Evolutionary conservation across 2,888 invertebrate species (phyloP), one percentile per base, ranked within the genome.

Genomic region (Athetis lepigone): DNA sequence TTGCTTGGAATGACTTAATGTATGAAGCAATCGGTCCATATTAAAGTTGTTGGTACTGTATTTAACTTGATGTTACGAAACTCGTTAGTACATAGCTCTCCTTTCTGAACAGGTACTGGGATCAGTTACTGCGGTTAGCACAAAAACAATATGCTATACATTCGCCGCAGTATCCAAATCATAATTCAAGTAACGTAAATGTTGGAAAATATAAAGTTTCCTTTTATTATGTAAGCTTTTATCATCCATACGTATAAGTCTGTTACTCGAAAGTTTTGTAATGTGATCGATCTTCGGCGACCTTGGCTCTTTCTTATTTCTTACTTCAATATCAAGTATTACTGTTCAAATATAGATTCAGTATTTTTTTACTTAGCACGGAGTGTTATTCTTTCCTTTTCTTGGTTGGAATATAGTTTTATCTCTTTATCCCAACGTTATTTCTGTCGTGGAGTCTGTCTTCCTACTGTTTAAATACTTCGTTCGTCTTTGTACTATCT

Each of bases 51-150:
- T 27, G 47, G 37, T 62, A 52, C 16, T 61, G 21, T 54, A 49
- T 23, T 67, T 51, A 68, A 68, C 46, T 64, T 66, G 39, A 65
- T 62, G 69, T 70, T 77, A 64, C 55, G 49, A 68, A 77, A 77
- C 60, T 54, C 50, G 56, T 69, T 61, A 49, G 52, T 54, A 56
- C 55, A 63, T 49, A 54, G 37, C 40, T 54, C 55, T 57, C 61
- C 11, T 33, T 33, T 33, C 33, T 57, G 60, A 76, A 71, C 61
- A 75, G 60, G 67, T 69, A 68, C 70, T 56, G 52, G 61, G 70
- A 81, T 75, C 58, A 57, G 69, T 80, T 77, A 78, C 77, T 82
- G 83, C 65, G 84, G 82, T 83, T 63, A 59, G 52, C 46, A 52
- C 46, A 52, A 56, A 57, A 65, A 83, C 82, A 79, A 78, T 81